These are phyloP conservation scores for Gastrophryne carolinensis DNA, from an alignment of 2,797 vertebrate genomes.

Conservation along the genomic window DNA sequence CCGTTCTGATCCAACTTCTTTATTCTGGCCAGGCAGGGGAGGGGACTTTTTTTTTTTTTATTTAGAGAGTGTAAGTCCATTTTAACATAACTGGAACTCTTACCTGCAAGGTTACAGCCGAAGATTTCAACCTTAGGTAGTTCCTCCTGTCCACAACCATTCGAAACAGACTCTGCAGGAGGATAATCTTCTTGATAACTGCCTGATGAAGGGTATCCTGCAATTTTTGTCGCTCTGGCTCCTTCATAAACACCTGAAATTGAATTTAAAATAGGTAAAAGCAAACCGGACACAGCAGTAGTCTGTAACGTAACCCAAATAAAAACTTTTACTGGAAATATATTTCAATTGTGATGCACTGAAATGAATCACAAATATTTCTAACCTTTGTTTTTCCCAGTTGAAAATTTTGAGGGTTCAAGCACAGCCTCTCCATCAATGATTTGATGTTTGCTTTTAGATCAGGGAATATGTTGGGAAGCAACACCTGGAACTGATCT, in stretches of 20 bases:
- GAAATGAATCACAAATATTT: not conserved
- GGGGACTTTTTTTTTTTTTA: too few relatives aligned
- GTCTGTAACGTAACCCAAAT: too few relatives aligned
- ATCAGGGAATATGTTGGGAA: slow-evolving; percentile 77
- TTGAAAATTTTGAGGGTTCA: slow-evolving; percentile 87
- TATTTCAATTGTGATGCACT: too few relatives aligned
- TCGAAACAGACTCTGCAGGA: slow-evolving; percentile 89
- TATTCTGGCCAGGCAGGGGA: too few relatives aligned
- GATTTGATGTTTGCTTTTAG: slow-evolving; percentile 78
- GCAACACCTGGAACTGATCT: slow-evolving; percentile 89
- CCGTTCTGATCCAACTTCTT: too few relatives aligned
- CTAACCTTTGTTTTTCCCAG: slow-evolving; percentile 94
- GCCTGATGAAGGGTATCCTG: slow-evolving; percentile 90
- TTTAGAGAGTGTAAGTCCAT: too few relatives aligned
- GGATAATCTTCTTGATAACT: slow-evolving; percentile 89
- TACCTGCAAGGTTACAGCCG: slow-evolving; percentile 84
- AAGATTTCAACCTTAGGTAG: slow-evolving; percentile 77
- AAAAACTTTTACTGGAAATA: too few relatives aligned
- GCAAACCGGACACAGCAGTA: too few relatives aligned
- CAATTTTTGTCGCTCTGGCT: slow-evolving; percentile 84
- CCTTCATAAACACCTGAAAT: slow-evolving; percentile 91
- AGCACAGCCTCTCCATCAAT: slow-evolving; percentile 78
- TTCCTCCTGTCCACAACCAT: slow-evolving; percentile 80
- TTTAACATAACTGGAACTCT: not conserved
- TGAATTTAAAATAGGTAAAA: not conserved